Conservation (phyloP, 2,113 vertebrate genomes). For the Thunnus maccoyii region DNA sequence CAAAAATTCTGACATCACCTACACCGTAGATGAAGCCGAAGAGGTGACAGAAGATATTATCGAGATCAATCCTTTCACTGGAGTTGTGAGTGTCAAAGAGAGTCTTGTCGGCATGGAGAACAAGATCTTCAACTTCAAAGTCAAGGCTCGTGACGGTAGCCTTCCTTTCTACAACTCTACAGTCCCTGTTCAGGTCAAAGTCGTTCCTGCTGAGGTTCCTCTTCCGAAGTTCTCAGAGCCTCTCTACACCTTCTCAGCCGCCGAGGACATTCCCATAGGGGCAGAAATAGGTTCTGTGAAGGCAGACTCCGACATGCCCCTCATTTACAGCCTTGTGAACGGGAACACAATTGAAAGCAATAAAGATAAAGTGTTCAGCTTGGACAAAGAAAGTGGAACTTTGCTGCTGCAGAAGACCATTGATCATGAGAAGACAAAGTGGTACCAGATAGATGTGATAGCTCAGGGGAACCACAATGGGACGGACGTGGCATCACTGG, state of each 20-base stretch:
- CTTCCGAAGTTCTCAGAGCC: conserved; percentile 96
- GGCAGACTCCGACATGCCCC: conserved; percentile 90
- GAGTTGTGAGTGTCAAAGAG: conserved; percentile 92
- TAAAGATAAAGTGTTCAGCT: conserved; percentile 90
- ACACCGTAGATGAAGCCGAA: conserved; percentile 90
- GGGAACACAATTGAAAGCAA: conserved; percentile 97
- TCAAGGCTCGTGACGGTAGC: conserved; percentile 94
- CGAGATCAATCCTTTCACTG: conserved; percentile 94
- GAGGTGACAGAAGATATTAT: conserved; percentile 90
- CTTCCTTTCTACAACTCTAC: conserved; percentile 92
- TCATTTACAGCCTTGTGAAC: conserved; percentile 96
- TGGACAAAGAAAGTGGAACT: conserved; percentile 91
- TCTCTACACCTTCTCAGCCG: conserved; percentile 93
- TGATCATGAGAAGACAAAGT: conserved; percentile 95
- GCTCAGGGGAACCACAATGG: conserved; percentile 92
- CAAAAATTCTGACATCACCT: conserved; percentile 95
- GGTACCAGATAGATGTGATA: conserved; percentile 95
- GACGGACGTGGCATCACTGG: conserved; percentile 91
- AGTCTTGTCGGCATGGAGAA: conserved; percentile 94
- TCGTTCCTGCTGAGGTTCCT: conserved; percentile 91
- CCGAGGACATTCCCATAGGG: conserved; percentile 92
- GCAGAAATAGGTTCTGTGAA: conserved; percentile 93
- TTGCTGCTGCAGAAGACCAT: conserved; percentile 91
- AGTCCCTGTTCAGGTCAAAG: conserved; percentile 91
- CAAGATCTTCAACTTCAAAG: conserved; percentile 92